phyloP scores from a whole-genome alignment of 2,888 invertebrate genomes.

The Neocrepidodera transversa region DNA sequence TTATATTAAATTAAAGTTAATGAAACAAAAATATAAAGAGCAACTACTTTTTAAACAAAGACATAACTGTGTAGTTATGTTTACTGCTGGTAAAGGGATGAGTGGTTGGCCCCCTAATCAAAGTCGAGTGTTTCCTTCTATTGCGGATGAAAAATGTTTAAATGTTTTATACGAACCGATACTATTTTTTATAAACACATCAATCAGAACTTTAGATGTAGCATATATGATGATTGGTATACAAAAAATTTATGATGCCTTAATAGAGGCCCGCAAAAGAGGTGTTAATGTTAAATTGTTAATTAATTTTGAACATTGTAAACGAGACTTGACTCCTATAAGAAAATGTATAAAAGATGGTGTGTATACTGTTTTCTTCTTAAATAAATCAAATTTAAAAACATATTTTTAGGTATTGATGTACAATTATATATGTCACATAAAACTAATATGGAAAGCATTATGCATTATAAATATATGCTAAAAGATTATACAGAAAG shows the following conservation, averaged over 20 bases:
- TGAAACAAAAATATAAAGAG: slow-evolving; percentile 41
- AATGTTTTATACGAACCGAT: slow-evolving; percentile 48
- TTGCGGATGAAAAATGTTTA: slow-evolving; percentile 36
- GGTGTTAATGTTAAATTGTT: slow-evolving; percentile 52
- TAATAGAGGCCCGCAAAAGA: slow-evolving; percentile 44
- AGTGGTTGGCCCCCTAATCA: slow-evolving; percentile 46
- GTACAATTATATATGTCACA: slow-evolving; percentile 47
- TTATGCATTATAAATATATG: slow-evolving; percentile 57
- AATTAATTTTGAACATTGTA: slow-evolving; percentile 47
- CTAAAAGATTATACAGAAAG: slow-evolving; percentile 51
- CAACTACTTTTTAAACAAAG: slow-evolving; percentile 44
- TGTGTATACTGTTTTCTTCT: slow-evolving; percentile 26
- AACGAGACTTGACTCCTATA: slow-evolving; percentile 27
- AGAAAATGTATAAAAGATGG: slow-evolving; percentile 44
- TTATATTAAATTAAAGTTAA: slow-evolving; percentile 39
- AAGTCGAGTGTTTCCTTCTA: slow-evolving; percentile 25
- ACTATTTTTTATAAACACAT: slow-evolving; percentile 51
- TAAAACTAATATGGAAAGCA: slow-evolving; percentile 40
- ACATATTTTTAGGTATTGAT: slow-evolving; percentile 39
- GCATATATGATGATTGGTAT: slow-evolving; percentile 50
- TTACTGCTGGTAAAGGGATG: slow-evolving; percentile 40
- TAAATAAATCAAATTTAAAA: not conserved
- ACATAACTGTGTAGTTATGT: slow-evolving; percentile 54
- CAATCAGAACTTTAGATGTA: slow-evolving; percentile 48
- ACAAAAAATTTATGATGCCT: slow-evolving; percentile 42